Conservation (phyloP, 1,140 invertebrate species). For the Drosophila gunungcola region DNA sequence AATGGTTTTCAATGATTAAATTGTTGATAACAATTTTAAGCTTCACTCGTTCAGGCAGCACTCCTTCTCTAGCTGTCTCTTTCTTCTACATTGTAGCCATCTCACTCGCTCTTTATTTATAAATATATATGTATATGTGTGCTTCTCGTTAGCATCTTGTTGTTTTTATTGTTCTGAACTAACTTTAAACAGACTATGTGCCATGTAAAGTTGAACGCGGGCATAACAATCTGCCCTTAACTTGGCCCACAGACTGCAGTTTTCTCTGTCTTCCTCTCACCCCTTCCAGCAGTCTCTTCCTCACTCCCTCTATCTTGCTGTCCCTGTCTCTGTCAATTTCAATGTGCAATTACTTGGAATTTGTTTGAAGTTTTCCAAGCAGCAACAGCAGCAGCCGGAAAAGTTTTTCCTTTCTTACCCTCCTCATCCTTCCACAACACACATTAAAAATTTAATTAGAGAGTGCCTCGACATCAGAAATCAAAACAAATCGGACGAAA, state of each 20-base stretch:
- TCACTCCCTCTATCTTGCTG: not conserved
- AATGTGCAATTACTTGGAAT: slow-evolving; percentile 79
- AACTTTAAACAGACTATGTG: slow-evolving; percentile 47
- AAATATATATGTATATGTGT: slow-evolving; percentile 3
- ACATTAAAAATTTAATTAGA: slow-evolving; percentile 79
- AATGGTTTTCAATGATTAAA: slow-evolving; percentile 73
- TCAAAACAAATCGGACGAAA: slow-evolving; percentile 41
- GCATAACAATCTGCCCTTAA: slow-evolving; percentile 61
- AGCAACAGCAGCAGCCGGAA: slow-evolving; percentile 32
- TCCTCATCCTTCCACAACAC: not conserved
- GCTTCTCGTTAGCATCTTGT: slow-evolving; percentile 47
- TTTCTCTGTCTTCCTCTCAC: not conserved
- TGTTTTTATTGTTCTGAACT: slow-evolving; percentile 46
- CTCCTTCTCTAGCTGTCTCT: not conserved
- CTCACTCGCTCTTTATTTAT: not conserved
- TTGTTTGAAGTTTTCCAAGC: slow-evolving; percentile 71
- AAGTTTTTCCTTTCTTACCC: slow-evolving; percentile 43
- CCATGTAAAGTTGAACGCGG: slow-evolving; percentile 60
- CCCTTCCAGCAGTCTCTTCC: not conserved
- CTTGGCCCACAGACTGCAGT: slow-evolving; percentile 47
- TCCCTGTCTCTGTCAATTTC: slow-evolving; percentile 53
- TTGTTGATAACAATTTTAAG: slow-evolving; percentile 63
- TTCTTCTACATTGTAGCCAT: not conserved
- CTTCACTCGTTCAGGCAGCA: slow-evolving; percentile 36
- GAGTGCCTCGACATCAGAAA: slow-evolving; percentile 63